phyloP scores from a whole-genome alignment of 2,113 vertebrate species.

The Theropithecus gelada region DNA sequence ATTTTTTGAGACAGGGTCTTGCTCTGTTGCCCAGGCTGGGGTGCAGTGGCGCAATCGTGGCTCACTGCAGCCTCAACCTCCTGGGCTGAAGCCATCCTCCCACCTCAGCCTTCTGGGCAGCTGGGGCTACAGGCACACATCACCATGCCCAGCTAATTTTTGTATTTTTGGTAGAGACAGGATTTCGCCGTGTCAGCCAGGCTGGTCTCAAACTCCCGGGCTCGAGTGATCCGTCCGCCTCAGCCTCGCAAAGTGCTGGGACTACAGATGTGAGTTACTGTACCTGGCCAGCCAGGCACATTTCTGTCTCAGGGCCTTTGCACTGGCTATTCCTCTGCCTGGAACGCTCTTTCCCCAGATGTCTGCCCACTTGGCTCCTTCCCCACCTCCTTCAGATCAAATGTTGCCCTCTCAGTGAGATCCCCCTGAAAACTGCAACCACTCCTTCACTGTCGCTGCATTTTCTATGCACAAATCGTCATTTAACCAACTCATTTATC shows the following conservation, averaged over 20 bases:
- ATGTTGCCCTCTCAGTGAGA: neutral
- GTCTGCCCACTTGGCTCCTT: neutral
- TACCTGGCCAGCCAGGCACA: accelerated
- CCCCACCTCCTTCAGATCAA: neutral
- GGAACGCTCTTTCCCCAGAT: no score
- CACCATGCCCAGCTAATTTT: no score
- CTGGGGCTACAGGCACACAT: no score
- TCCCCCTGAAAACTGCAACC: neutral
- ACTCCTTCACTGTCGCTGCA: neutral
- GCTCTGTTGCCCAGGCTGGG: neutral
- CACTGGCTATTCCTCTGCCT: neutral
- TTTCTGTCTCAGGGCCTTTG: neutral
- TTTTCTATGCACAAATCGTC: neutral
- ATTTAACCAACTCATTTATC: neutral
- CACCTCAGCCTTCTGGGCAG: no score
- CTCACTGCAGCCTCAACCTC: neutral
- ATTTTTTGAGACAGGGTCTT: neutral
- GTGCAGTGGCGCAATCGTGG: neutral
- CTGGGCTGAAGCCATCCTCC: neutral
- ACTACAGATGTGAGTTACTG: no score
- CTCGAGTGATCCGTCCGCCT: no score
- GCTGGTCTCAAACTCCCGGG: no score
- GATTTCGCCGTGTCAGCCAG: no score
- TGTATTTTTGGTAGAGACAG: no score
- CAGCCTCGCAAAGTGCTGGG: no score